These are phyloP conservation scores for Frankliniella fusca DNA, from an alignment of 2,888 invertebrate genomes.

Conservation along the genomic window DNA sequence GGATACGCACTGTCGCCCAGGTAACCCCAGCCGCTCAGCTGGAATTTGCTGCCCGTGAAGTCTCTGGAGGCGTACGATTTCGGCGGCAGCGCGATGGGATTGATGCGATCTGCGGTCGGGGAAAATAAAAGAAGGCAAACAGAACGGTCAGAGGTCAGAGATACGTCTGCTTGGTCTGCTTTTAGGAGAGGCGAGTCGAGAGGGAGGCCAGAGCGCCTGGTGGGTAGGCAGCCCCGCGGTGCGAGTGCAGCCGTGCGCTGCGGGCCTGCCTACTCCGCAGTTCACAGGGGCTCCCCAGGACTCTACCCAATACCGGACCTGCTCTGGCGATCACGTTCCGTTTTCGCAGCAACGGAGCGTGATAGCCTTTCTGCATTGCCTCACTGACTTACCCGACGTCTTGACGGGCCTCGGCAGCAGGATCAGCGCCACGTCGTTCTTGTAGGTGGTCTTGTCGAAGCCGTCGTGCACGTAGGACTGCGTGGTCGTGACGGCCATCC, in stretches of 20 bases:
- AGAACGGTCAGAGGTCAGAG: too few relatives aligned
- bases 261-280: too few relatives aligned
- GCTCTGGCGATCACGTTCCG: too few relatives aligned
- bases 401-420: background rate
- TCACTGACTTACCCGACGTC: background rate
- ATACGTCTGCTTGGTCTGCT: too few relatives aligned
- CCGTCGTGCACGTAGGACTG: background rate
- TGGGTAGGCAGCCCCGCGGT: too few relatives aligned
- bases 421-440: constrained; percentile 11
- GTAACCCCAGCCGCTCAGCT: constrained; percentile 15
- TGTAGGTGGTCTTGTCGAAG: background rate
- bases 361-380: too few relatives aligned
- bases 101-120: background rate
- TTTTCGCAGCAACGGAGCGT: too few relatives aligned
- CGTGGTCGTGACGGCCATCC: background rate
- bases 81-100: background rate
- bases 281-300: too few relatives aligned
- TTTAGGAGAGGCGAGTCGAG: too few relatives aligned
- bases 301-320: too few relatives aligned
- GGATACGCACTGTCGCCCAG: background rate
- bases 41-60: background rate
- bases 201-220: background rate
- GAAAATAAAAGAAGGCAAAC: too few relatives aligned
- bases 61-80: background rate
- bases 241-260: too few relatives aligned